Conservation (phyloP, 2,113 vertebrate species). For the Xenus cinereus region DNA sequence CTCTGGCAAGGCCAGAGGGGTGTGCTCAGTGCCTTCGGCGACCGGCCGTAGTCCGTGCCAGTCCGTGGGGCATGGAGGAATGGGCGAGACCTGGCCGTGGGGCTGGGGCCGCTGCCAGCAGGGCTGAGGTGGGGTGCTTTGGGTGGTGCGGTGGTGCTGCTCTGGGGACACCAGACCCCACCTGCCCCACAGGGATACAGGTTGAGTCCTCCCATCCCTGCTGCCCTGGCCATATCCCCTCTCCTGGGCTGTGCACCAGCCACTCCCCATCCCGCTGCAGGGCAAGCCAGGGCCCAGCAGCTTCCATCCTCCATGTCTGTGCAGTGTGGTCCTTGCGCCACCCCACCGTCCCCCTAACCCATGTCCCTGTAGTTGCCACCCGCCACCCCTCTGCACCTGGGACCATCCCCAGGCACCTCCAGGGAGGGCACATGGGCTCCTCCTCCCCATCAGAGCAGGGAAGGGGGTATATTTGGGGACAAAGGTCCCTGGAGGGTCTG, state of each 20-base stretch:
- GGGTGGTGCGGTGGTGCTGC: accelerated
- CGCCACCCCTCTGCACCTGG: accelerated
- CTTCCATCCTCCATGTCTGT: accelerated
- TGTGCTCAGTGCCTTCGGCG: accelerated
- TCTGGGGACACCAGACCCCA: background rate
- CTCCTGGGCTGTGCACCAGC: background rate
- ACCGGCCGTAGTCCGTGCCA: accelerated
- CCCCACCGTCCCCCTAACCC: accelerated
- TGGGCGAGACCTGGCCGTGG: accelerated
- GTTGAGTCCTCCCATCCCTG: background rate
- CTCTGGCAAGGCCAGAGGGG: accelerated
- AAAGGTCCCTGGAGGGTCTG: background rate
- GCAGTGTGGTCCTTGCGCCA: background rate
- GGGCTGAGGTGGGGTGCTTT: background rate
- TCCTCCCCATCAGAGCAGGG: background rate
- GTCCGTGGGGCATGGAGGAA: accelerated
- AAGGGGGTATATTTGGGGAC: background rate
- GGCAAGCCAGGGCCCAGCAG: accelerated
- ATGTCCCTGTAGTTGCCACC: background rate
- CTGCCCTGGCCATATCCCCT: background rate
- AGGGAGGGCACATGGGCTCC: accelerated
- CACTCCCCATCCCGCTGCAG: accelerated
- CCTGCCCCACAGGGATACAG: background rate
- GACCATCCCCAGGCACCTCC: background rate
- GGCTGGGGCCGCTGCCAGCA: background rate